Base-by-base conservation (phyloP, 2,888 invertebrate species). In the Aporophyla lueneburgensis region DNA sequence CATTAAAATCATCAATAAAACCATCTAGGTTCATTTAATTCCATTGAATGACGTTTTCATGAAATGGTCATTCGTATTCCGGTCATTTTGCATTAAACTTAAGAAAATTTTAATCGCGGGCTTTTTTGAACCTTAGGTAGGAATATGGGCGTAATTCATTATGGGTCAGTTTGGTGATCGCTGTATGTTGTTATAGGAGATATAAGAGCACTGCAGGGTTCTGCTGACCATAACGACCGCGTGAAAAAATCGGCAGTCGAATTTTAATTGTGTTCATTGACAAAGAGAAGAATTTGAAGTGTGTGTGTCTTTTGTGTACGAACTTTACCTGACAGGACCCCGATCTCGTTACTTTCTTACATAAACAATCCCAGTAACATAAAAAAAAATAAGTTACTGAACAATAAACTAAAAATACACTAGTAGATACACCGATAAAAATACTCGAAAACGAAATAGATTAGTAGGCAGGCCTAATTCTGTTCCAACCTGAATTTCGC, bases 391-490 rank as follows among this genome's bases (percentile, higher is more conserved):
- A 70, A 78, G 73, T 72, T 66, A 76, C 75, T 59, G 49, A 76
- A 74, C 54, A 76, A 81, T 78, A 72, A 66, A 74, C 67, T 85
- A 81, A 81, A 84, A 76, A 86, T 85, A 71, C 54, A 21, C 16
- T 10, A 67, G 33, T 80, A 49, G 33, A 71, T 78, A 67, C 43
- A 67, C 61, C 70, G 69, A 74, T 80, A 81, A 62, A 88, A 79
- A 86, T 78, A 82, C 76, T 56, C 46, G 74, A 72, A 75, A 85
- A 76, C 54, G 53, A 74, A 80, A 88, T 84, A 74, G 76, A 78
- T 74, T 76, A 78, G 75, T 81, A 81, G 80, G 85, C 76, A 84
- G 73, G 62, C 76, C 74, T 69, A 76, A 75, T 80, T 80, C 49
- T 43, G 70, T 74, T 69, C 43, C 71, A 76, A 74, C 72, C 68